Evolutionary conservation across 1,140 invertebrate species (phyloP), one percentile per base, ranked within the genome.

Genomic region (Linepithema humile): DNA sequence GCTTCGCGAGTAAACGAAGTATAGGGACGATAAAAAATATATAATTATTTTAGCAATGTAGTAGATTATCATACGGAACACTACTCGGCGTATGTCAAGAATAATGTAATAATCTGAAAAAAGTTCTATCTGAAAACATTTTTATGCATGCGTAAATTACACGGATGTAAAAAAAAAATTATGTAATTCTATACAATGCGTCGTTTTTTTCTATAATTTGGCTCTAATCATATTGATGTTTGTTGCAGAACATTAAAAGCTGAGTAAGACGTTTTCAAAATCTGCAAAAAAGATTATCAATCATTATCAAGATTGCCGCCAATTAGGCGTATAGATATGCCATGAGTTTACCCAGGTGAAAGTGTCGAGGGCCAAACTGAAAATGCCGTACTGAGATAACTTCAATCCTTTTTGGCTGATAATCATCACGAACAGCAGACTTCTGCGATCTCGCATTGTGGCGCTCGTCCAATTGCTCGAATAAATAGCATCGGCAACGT

Each of bases 211-310:
- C n/a, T 57, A 69, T 70, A 55, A 70, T 43, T 53, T 0, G 20
- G 0, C 0, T 69, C 9, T 55, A 17, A 3, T 74, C 23, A 82
- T 4, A 73, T 62, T 20, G 78, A 74, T 0, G 64, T 20, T 0
- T 48, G 77, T 80, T 84, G 83, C 12, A 84, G 17, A 20, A 84
- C 55, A 17, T 80, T 84, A 53, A 80, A 84, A 1, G 64, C 6
- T 2, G 83, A 84, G n/a, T 84, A 84, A 0, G 83, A 84, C 10
- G 64, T 84, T 43, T 84, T 84, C 29, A 84, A 40, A 23, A 84
- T 84, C 83, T 84, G 43, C 12, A 32, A 67, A 59, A 0, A 57
- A 82, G 0, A 73, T 43, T 4, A 7, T 70, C 17, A 32, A 20
- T 0, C 20, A 5, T 60, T 35, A 64, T 57, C 23, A 40, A 45